Evolutionary conservation across 1,140 invertebrate species (phyloP).

Genomic region (Trichonephila clavipes): DNA sequence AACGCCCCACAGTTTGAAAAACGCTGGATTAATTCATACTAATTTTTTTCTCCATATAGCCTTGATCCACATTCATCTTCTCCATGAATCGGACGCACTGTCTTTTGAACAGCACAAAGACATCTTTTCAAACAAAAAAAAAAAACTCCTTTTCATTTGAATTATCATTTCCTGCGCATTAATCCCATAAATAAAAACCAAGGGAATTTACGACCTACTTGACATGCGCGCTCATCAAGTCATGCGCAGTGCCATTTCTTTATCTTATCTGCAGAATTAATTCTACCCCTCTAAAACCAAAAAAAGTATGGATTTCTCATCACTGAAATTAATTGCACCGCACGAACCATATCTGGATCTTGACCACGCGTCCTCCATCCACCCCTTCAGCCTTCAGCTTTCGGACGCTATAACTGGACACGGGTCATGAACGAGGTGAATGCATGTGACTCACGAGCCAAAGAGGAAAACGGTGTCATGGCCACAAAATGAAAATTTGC

Average conservation of each 20-base stretch:
- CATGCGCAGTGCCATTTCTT: background rate
- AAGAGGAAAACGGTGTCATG: slow-evolving; percentile 2
- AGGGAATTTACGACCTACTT: background rate
- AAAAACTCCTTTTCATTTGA: background rate
- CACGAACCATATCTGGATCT: slow-evolving; percentile 5
- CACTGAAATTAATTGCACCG: background rate
- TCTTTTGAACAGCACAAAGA: background rate
- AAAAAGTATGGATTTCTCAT: background rate
- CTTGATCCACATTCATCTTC: too few relatives aligned
- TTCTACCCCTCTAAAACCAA: too few relatives aligned
- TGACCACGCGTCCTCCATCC: background rate
- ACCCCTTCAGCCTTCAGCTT: background rate
- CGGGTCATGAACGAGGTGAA: background rate
- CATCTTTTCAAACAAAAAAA: background rate
- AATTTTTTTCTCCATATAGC: too few relatives aligned
- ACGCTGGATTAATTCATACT: too few relatives aligned
- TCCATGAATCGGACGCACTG: background rate
- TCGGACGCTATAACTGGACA: slow-evolving; percentile 16
- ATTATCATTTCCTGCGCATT: background rate
- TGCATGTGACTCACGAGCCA: slow-evolving; percentile 8
- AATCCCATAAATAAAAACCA: background rate
- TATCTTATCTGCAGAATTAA: background rate
- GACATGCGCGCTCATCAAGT: background rate
- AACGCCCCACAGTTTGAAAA: too few relatives aligned
- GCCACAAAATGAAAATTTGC: background rate